phyloP scores from a whole-genome alignment of 2,113 vertebrate genomes.

The Pelobates fuscus region DNA sequence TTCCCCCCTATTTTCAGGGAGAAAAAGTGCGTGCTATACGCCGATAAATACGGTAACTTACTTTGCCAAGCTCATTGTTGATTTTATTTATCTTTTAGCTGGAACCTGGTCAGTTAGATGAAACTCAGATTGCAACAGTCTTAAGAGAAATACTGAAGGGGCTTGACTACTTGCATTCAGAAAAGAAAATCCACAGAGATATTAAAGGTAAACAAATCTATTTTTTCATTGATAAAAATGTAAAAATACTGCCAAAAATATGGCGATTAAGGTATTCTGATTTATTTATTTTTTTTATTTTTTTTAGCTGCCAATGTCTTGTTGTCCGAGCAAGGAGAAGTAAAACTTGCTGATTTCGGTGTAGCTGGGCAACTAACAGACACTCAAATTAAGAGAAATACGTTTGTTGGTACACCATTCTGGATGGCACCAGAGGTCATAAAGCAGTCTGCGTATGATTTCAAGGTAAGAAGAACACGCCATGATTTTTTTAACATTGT shows the following conservation, averaged over 20 bases:
- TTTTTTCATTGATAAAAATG: neutral
- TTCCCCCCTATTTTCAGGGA: too few species aligned
- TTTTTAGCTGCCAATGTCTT: constrained; percentile 90
- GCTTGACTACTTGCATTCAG: constrained; percentile 95
- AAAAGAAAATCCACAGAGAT: constrained; percentile 98
- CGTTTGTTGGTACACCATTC: constrained; percentile 96
- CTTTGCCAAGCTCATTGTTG: too few species aligned
- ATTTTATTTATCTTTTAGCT: constrained; percentile 71
- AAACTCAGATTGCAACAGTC: constrained; percentile 95
- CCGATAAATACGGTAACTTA: too few species aligned
- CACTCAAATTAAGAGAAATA: constrained; percentile 96
- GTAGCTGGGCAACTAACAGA: constrained; percentile 95
- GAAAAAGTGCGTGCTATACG: too few species aligned
- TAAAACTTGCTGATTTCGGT: constrained; percentile 97
- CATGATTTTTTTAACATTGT: neutral
- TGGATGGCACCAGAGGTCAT: constrained; percentile 99
- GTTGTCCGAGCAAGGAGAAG: constrained; percentile 93
- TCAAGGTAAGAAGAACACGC: constrained; percentile 74
- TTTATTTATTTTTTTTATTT: neutral
- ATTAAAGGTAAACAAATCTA: constrained; percentile 84
- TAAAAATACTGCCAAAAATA: neutral
- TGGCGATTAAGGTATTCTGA: too few species aligned
- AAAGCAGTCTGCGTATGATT: constrained; percentile 95
- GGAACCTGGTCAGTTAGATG: constrained; percentile 90
- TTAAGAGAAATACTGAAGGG: constrained; percentile 95